phyloP scores from a whole-genome alignment of 2,888 invertebrate species.

The Hypena proboscidalis region DNA sequence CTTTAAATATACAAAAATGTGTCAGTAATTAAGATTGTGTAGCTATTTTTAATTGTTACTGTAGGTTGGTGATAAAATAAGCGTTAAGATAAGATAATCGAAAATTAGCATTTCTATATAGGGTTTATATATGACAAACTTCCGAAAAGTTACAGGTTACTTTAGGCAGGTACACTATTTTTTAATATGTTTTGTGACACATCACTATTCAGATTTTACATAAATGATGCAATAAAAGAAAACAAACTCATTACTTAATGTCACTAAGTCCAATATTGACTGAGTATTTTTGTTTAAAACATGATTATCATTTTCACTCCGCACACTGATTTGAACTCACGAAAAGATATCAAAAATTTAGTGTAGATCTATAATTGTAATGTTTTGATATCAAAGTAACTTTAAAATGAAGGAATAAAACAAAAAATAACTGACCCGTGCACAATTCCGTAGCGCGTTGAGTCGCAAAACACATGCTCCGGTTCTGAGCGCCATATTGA shows the following conservation, averaged over 20 bases:
- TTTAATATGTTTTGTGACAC: too few species aligned
- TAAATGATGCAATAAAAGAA: slow-evolving; percentile 16
- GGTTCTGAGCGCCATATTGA: slow-evolving; percentile 70
- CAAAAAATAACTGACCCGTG: slow-evolving; percentile 57
- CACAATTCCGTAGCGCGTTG: slow-evolving; percentile 51
- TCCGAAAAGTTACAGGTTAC: too few species aligned
- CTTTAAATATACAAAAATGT: too few species aligned
- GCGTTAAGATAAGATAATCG: not conserved
- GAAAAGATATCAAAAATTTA: not conserved
- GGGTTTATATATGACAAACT: too few species aligned
- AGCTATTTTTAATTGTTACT: too few species aligned
- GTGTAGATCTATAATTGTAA: slow-evolving; percentile 1
- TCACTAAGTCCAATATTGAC: slow-evolving; percentile 27
- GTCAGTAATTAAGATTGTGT: too few species aligned
- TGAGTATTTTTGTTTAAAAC: slow-evolving; percentile 23
- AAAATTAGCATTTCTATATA: too few species aligned
- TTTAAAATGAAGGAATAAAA: slow-evolving; percentile 1
- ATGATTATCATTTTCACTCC: slow-evolving; percentile 19
- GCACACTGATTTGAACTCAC: slow-evolving; percentile 22
- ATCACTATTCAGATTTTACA: not conserved
- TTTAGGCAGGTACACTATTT: too few species aligned
- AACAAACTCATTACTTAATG: slow-evolving; percentile 10
- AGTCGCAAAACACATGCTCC: slow-evolving; percentile 65
- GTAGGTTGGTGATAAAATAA: slow-evolving; percentile 20
- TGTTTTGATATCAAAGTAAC: not conserved